A percentile compares a stretch with the other conserved stretches of the same genome.
Evolutionary conservation across 2,113 vertebrate species (phyloP).

Genomic region (Oryzias curvinotus): DNA sequence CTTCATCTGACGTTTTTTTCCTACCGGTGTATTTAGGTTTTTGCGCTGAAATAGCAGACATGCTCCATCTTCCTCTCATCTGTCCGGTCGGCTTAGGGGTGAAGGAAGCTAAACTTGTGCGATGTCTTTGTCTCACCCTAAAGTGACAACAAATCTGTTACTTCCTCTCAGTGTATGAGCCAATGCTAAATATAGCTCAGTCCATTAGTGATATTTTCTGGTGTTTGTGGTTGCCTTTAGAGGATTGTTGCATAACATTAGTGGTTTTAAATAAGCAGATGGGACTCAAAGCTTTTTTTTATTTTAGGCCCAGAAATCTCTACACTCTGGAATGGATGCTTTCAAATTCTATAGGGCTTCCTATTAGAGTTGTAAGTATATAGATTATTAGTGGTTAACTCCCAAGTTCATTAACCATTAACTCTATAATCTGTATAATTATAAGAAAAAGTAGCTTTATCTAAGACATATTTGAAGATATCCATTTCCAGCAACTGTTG

Average conservation of each 20-base stretch:
- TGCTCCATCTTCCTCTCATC: neutral
- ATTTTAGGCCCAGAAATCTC: neutral
- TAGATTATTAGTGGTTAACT: constrained; percentile 15
- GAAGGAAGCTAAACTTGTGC: too few species aligned
- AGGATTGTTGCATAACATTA: neutral
- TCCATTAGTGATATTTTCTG: constrained; percentile 10
- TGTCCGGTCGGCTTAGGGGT: too few species aligned
- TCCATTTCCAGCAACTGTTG: too few species aligned
- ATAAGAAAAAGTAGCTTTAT: too few species aligned
- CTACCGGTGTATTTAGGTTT: too few species aligned
- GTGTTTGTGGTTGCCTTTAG: constrained; percentile 15
- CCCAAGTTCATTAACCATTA: neutral
- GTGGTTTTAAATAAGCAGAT: constrained; percentile 18
- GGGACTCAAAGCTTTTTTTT: constrained; percentile 2
- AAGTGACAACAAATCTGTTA: constrained; percentile 7
- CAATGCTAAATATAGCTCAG: constrained; percentile 1
- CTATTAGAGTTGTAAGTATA: constrained; percentile 11
- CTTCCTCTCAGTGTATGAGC: neutral
- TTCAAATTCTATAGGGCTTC: constrained; percentile 5
- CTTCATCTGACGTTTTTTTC: too few species aligned
- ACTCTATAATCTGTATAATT: neutral
- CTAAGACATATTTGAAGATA: too few species aligned
- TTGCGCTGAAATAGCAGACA: neutral
- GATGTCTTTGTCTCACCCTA: constrained; percentile 7
- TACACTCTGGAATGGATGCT: neutral